These are phyloP conservation scores for Petromus typicus DNA, from an alignment of 2,113 vertebrate genomes.

Conservation along the genomic window DNA sequence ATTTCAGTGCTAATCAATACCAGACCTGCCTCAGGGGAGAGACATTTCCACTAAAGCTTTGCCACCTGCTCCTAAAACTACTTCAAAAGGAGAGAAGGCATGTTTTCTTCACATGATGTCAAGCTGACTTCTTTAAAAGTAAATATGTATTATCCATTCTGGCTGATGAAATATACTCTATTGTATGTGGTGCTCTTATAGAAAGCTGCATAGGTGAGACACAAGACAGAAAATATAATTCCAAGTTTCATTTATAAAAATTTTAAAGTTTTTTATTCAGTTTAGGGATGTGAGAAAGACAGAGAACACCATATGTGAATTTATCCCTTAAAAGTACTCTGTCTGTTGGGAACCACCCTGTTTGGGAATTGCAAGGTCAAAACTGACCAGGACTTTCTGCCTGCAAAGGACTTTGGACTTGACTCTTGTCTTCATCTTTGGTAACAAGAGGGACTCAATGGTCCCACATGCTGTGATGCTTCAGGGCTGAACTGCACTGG, in stretches of 20 bases:
- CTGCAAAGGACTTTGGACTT: too few species aligned
- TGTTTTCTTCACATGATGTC: neutral
- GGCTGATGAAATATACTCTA: neutral
- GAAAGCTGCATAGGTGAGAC: neutral
- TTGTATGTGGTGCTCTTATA: neutral
- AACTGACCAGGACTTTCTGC: too few species aligned
- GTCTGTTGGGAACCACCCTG: too few species aligned
- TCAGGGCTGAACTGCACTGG: too few species aligned
- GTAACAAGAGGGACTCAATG: too few species aligned
- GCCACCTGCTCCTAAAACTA: slow-evolving; percentile 63
- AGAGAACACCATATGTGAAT: neutral
- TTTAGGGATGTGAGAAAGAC: neutral
- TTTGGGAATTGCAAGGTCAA: too few species aligned
- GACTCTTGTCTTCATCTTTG: too few species aligned
- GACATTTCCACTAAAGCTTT: neutral
- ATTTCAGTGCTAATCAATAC: slow-evolving; percentile 62
- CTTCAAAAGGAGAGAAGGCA: slow-evolving; percentile 43
- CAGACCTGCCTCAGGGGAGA: slow-evolving; percentile 63
- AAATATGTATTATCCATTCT: neutral
- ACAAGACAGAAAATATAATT: neutral
- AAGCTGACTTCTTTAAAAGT: slow-evolving; percentile 7
- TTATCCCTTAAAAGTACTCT: neutral
- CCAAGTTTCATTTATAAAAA: neutral
- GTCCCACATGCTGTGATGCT: too few species aligned
- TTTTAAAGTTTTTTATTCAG: neutral